Base-by-base conservation (phyloP, 2,797 vertebrate genomes). In the Notolabrus celidotus region DNA sequence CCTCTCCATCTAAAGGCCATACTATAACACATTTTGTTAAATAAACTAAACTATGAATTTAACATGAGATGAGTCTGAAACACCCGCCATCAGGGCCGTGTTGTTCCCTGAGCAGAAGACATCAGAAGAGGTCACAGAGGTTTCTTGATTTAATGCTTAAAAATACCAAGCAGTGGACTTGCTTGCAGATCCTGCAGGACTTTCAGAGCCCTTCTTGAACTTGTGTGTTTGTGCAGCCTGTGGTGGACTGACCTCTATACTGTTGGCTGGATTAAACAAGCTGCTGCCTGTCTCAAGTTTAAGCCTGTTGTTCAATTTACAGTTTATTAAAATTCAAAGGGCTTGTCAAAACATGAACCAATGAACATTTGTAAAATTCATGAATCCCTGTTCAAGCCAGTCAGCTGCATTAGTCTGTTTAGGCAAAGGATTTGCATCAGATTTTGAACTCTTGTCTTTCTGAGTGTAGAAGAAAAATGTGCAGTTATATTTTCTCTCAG, bases 81-180 rank as follows among this genome's bases (percentile, higher is more conserved):
- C 34, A 23, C 8, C 23, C 34, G 61, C 47, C 33, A 59, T 2
- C 0, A 1, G 11, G 49, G 50, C 19, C 31, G n/a, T 36, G 60
- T 49, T 29, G 19, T 47, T 36, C 22, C 11, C 46, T 7, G n/a
- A 50, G n/a, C 39, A 17, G 31, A 31, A 39, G 15, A 54, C 67
- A 74, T 57, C 41, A 50, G 15, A 71, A 38, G 9, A 71, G 59
- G 63, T 77, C 60, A 39, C 16, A 55, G 31, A 52, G 63, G 42
- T 63, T 52, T 72, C 42, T 38, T 38, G 47, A 53, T 47, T 51
- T 29, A 27, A 45, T 53, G 8, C 7, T 15, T 23, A 25, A 50
- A 41, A 72, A 65, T 10, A 7, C 4, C 7, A 20, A 59, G 17
- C 29, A 12, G 20, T 39, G 7, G 49, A 19, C 49, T 5, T 17